Percentiles rank a stretch among this genome's conserved stretches.
phyloP scores from a whole-genome alignment of 1,140 invertebrate genomes.

The Zaprionus lachaisei region DNA sequence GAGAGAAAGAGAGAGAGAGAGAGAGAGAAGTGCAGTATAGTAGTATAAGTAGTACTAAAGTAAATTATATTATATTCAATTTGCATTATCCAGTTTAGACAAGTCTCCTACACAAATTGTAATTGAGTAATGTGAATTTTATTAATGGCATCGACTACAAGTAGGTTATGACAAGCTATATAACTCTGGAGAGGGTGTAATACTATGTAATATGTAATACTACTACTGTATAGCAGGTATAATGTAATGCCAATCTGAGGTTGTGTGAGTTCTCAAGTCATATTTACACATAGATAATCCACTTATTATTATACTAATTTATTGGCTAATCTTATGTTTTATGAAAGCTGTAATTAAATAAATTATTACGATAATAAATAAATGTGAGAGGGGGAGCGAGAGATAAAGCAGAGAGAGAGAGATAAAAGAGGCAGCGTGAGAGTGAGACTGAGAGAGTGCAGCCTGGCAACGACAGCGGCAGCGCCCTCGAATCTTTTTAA shows the following conservation, averaged over 20 bases:
- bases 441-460: not conserved
- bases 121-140: not conserved
- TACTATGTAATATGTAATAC: not conserved
- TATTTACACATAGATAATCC: not conserved
- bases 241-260: not conserved
- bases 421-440: not conserved
- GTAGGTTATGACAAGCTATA: not conserved
- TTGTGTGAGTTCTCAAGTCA: not conserved
- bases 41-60: not conserved
- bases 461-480: not conserved
- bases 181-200: not conserved
- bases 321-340: not conserved
- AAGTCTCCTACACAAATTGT: too few species aligned
- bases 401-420: too few species aligned
- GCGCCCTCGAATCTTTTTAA: not conserved
- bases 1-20: not conserved
- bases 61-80: not conserved
- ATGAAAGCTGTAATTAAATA: constrained; percentile 2
- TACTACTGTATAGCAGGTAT: not conserved
- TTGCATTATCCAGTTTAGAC: not conserved
- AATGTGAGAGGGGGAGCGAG: not conserved
- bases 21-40: not conserved
- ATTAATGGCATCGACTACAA: not conserved
- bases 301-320: not conserved
- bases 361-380: constrained; percentile 7